A percentile compares a stretch with the other conserved stretches of the same genome.
phyloP scores from a whole-genome alignment of 1,140 invertebrate species.

The Spodoptera litura region DNA sequence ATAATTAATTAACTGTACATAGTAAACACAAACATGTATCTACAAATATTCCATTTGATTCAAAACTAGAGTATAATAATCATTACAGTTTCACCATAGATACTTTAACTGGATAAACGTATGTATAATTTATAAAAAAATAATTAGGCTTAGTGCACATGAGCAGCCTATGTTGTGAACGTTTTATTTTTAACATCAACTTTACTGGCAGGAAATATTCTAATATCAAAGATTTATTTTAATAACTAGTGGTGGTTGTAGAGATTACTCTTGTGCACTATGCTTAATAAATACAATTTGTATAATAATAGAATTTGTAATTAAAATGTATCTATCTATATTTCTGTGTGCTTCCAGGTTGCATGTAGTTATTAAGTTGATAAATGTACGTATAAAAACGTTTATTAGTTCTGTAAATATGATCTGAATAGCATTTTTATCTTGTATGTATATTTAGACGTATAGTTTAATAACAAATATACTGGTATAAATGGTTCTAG shows the following conservation, averaged over 20 bases:
- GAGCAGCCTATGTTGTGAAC: too few relatives aligned
- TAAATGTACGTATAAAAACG: conserved; percentile 50
- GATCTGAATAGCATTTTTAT: conserved; percentile 66
- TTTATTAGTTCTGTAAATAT: conserved; percentile 63
- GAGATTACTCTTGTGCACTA: too few relatives aligned
- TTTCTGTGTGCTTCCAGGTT: conserved; percentile 72
- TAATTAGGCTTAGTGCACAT: background rate
- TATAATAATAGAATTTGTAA: conserved; percentile 48
- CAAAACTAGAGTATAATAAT: conserved; percentile 1
- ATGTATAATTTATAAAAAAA: conserved; percentile 24
- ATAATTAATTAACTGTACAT: background rate
- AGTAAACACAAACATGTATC: background rate
- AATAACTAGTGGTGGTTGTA: too few relatives aligned
- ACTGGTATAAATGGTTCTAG: conserved; percentile 39
- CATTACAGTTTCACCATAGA: conserved; percentile 9
- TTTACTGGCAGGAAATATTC: too few relatives aligned
- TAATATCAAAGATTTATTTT: too few relatives aligned
- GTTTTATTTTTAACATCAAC: too few relatives aligned
- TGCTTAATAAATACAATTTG: conserved; percentile 34
- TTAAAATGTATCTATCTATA: conserved; percentile 63
- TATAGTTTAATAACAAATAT: conserved; percentile 28
- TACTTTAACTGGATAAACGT: background rate
- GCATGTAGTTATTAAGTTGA: conserved; percentile 53
- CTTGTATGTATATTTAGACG: conserved; percentile 54
- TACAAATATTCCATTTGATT: conserved; percentile 6